Percentiles rank a stretch among this genome's conserved stretches.
Evolutionary conservation across 2,888 invertebrate genomes (phyloP).

Genomic region (Silvanus unidentatus): DNA sequence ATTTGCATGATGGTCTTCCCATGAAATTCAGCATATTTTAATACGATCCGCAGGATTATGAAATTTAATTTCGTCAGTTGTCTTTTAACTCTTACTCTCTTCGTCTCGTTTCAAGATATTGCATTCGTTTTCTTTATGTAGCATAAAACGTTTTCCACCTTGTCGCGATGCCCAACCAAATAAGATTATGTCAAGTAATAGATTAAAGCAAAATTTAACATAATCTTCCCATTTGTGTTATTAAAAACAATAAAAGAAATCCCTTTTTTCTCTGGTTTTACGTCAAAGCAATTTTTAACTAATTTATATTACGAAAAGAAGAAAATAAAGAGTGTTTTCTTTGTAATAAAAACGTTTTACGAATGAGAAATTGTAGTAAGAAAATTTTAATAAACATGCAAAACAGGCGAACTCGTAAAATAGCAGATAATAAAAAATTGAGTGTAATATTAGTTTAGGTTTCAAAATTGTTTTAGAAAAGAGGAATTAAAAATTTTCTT

Average conservation of each 20-base stretch:
- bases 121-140: too few species aligned
- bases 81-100: background rate
- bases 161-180: background rate
- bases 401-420: too few species aligned
- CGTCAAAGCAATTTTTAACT: constrained; percentile 11
- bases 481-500: too few species aligned
- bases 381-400: too few species aligned
- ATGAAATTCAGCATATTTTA: constrained; percentile 6
- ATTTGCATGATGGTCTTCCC: constrained; percentile 1
- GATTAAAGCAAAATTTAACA: constrained; percentile 19
- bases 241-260: constrained; percentile 10
- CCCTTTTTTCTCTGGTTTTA: constrained; percentile 13
- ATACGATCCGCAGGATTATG: constrained; percentile 16
- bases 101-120: too few species aligned
- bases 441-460: too few species aligned
- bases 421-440: too few species aligned
- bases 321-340: too few species aligned
- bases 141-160: background rate
- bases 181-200: constrained; percentile 1
- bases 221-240: constrained; percentile 30
- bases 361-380: too few species aligned
- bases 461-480: too few species aligned
- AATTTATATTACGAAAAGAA: background rate
- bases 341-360: too few species aligned
- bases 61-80: constrained; percentile 27